Evolutionary conservation across 2,888 invertebrate species (phyloP).

Genomic region (Amiota mariae): DNA sequence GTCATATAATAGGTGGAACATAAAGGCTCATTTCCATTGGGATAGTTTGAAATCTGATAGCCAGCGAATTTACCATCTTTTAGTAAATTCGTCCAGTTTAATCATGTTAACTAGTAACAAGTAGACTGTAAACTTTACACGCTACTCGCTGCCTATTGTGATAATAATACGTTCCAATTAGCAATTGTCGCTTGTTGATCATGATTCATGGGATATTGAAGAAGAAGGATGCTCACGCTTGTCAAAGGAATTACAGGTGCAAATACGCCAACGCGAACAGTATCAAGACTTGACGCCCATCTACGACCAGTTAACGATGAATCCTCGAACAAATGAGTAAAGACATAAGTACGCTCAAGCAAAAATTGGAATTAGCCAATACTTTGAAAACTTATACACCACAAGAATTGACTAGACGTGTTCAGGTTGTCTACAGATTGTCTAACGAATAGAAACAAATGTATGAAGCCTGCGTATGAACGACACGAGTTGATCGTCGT

Average conservation of each 20-base stretch:
- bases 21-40: too few species aligned
- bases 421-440: constrained; percentile 77
- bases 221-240: constrained; percentile 80
- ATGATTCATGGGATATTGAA: constrained; percentile 76
- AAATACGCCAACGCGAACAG: constrained; percentile 76
- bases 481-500: constrained; percentile 46
- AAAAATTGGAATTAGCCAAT: constrained; percentile 76
- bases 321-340: constrained; percentile 78
- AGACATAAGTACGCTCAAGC: constrained; percentile 77
- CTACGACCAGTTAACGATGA: constrained; percentile 72
- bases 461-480: constrained; percentile 69
- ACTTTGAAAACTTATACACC: constrained; percentile 45
- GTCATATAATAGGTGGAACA: too few species aligned
- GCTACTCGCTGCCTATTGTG: too few species aligned
- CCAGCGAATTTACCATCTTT: too few species aligned
- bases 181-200: constrained; percentile 71
- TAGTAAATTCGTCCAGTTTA: too few species aligned
- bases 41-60: too few species aligned
- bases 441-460: constrained; percentile 77
- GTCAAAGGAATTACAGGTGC: constrained; percentile 78
- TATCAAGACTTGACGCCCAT: constrained; percentile 61
- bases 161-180: background rate
- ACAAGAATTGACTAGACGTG: constrained; percentile 79
- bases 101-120: too few species aligned
- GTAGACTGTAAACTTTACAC: too few species aligned